Base-by-base conservation (phyloP, 2,888 invertebrate species). In the Nycteola revayana region DNA sequence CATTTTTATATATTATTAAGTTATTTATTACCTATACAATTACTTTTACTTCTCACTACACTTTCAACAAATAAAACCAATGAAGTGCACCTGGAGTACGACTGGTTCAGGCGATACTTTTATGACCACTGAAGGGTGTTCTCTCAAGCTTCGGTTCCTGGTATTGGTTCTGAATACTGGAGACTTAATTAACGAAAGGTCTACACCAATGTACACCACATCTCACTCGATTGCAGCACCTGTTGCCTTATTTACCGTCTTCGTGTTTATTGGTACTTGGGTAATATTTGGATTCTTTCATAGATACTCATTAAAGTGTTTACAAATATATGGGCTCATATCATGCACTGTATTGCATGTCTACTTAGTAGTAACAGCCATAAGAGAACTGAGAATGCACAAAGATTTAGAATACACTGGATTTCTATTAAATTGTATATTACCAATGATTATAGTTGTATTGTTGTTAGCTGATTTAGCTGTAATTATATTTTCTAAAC, bases 221-320 rank as follows among this genome's bases (percentile, higher is more conserved):
- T 45, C 64, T 1, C 78, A 82, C 34, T 69, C 79, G 3, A 32
- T 80, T n/a, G 25, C 70, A 14, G 64, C 70, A 5, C 82, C 84
- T 1, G 42, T 73, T 7, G 56, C 78, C 14, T 57, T 80, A 21
- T 66, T 75, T 9, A 66, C 73, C 1, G 71, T 68, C 1, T 76
- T 61, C 25, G 53, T 77, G 17, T 75, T 78, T 25, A 48, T 78
- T 9, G 59, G 57, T 0, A 42, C 60, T 21, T 60, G 79, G 18
- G 41, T 73, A 1, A 36, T 75, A 32, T 68, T 66, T 25, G 46
- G 48, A 0, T 10, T 58, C 7, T 43, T 46, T 4, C 41, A 50
- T 8, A 44, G 33, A 36, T 42, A 50, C 20, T 54, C 72, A 1
- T 75, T 78, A 7, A 47, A 42, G 9, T 72, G 80, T 37, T 31